A percentile compares a stretch with the other conserved stretches of the same genome.
Conservation (phyloP, 2,113 vertebrate genomes). For the Aptenodytes forsteri region DNA sequence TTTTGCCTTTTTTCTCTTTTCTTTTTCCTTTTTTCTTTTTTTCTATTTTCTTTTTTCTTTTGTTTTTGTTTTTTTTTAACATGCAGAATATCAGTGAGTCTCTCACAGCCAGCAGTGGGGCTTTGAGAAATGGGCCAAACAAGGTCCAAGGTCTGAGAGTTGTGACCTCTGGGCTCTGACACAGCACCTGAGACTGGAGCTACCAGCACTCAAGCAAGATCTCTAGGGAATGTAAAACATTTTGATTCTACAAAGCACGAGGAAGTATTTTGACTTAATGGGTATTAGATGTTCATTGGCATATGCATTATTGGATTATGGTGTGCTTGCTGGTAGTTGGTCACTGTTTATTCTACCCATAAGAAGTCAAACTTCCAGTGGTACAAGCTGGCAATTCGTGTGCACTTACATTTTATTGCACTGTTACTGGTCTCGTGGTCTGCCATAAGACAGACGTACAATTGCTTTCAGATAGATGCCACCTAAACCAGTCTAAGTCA, state of each 20-base stretch:
- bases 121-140: not conserved
- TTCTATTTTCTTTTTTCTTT: not conserved
- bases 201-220: not conserved
- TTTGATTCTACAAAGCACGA: not conserved
- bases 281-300: not conserved
- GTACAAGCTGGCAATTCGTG: not conserved
- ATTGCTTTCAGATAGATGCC: not conserved
- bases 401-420: not conserved
- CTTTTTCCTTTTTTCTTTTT: too few relatives aligned
- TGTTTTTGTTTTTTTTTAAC: not conserved
- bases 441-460: not conserved
- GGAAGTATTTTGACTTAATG: not conserved
- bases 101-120: not conserved
- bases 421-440: fast-evolving
- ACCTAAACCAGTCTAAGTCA: not conserved
- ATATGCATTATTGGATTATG: not conserved
- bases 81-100: not conserved
- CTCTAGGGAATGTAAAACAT: not conserved
- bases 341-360: not conserved
- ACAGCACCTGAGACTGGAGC: not conserved
- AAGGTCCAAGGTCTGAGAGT: not conserved
- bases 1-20: not conserved
- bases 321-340: not conserved
- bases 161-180: not conserved
- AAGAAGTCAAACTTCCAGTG: not conserved